Conservation (phyloP, 2,113 vertebrate genomes). For the Trinectes maculatus region DNA sequence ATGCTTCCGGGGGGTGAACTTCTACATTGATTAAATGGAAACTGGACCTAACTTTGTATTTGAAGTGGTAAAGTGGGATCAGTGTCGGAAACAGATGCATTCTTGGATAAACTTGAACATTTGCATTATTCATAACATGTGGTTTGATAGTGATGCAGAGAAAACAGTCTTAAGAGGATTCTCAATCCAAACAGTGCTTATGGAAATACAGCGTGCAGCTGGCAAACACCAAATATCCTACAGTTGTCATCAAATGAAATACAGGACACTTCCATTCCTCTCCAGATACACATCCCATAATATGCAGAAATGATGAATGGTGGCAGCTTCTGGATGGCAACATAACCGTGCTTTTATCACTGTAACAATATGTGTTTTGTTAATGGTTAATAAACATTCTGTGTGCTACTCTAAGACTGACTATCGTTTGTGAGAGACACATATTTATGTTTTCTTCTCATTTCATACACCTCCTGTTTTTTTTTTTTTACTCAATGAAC, state of each 20-base stretch:
- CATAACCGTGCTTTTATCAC: constrained; percentile 51
- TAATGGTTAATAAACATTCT: constrained; percentile 65
- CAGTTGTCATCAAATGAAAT: constrained; percentile 9
- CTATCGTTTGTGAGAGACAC: constrained; percentile 12
- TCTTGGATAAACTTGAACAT: constrained; percentile 44
- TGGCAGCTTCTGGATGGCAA: constrained; percentile 32
- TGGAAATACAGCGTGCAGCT: constrained; percentile 11
- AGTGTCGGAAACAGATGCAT: constrained; percentile 13
- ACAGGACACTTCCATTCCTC: constrained; percentile 58
- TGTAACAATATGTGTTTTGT: constrained; percentile 60
- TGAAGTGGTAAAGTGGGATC: constrained; percentile 44
- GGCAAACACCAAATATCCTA: constrained; percentile 24
- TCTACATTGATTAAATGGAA: constrained; percentile 5
- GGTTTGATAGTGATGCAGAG: constrained; percentile 1
- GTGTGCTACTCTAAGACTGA: constrained; percentile 14
- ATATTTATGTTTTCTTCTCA: constrained; percentile 1
- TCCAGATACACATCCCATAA: constrained; percentile 35
- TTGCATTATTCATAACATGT: constrained; percentile 33
- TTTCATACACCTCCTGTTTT: constrained; percentile 6
- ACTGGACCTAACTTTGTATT: constrained; percentile 25
- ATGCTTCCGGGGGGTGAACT: constrained; percentile 3
- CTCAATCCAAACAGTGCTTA: constrained; percentile 5
- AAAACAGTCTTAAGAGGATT: constrained; percentile 46
- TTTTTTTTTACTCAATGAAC: constrained; percentile 1
- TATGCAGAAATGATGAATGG: constrained; percentile 1